These are phyloP conservation scores for Drosophila tristis DNA, from an alignment of 1,140 invertebrate species.

Conservation along the genomic window DNA sequence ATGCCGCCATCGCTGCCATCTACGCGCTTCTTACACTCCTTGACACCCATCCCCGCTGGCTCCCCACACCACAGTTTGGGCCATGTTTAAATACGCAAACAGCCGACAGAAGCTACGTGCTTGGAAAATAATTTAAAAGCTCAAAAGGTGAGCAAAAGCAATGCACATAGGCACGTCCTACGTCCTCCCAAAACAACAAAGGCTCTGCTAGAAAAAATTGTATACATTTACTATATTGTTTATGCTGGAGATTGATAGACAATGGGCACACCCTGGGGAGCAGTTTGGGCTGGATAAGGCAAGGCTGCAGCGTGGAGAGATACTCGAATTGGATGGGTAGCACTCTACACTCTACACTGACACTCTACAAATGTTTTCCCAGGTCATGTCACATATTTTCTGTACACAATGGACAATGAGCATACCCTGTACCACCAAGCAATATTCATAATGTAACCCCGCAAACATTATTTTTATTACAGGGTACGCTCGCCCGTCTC, in stretches of 20 bases:
- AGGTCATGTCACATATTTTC: too few species aligned
- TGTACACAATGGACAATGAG: too few species aligned
- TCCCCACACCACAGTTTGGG: conserved; percentile 4
- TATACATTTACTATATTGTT: conserved; percentile 20
- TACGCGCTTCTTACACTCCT: conserved; percentile 54
- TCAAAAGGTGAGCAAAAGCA: conserved; percentile 83
- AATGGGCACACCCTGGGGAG: conserved; percentile 35
- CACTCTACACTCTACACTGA: too few species aligned
- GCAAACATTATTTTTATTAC: neutral
- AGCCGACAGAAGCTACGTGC: conserved; percentile 80
- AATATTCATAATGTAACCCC: neutral
- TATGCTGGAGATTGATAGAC: conserved; percentile 22
- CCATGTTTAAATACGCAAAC: conserved; percentile 82
- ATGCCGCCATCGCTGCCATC: conserved; percentile 38
- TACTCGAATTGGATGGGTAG: too few species aligned
- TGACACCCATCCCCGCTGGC: neutral
- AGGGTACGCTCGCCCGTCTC: conserved; percentile 8
- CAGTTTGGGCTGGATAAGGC: neutral
- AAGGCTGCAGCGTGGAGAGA: too few species aligned
- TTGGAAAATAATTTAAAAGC: conserved; percentile 84
- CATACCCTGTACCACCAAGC: neutral
- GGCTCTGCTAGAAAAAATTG: conserved; percentile 15
- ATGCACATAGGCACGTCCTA: conserved; percentile 78
- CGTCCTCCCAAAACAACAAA: conserved; percentile 44
- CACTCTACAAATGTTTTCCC: too few species aligned